Conservation (phyloP, 2,113 vertebrate genomes). For the Petroica traversi region DNA sequence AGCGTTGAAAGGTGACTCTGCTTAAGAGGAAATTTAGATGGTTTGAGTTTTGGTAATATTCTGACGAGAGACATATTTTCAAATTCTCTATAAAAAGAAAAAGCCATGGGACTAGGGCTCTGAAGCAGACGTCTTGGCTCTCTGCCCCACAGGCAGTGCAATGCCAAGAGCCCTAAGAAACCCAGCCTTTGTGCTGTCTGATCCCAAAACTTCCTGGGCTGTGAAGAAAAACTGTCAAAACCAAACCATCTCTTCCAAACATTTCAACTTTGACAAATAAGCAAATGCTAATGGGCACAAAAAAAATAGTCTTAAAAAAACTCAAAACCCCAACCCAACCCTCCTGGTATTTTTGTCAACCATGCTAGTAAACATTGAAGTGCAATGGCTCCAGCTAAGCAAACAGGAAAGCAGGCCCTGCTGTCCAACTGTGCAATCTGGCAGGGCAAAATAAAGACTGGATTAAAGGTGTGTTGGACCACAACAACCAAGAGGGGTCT, state of each 20-base stretch:
- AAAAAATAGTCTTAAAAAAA: rapidly evolving
- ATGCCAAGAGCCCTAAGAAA: conserved; percentile 36
- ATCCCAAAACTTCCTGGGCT: background rate
- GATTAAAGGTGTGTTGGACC: background rate
- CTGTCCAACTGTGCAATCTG: background rate
- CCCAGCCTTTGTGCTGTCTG: background rate
- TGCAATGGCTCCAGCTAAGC: background rate
- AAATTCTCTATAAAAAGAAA: conserved; percentile 38
- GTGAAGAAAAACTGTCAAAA: conserved; percentile 23
- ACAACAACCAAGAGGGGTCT: background rate
- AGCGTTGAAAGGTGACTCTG: background rate
- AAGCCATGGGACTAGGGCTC: background rate
- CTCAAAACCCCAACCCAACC: background rate
- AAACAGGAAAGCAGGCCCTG: background rate
- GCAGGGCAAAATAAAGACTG: background rate
- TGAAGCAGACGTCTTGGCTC: background rate
- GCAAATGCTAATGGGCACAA: background rate
- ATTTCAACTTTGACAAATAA: conserved; percentile 5
- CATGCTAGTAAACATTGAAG: background rate
- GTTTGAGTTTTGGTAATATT: background rate
- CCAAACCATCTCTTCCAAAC: background rate
- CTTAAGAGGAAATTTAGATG: background rate
- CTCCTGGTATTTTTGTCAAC: background rate
- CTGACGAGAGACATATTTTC: background rate
- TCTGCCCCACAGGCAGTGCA: background rate